Evolutionary conservation across 2,888 invertebrate genomes (phyloP).

Genomic region (Vanessa cardui): DNA sequence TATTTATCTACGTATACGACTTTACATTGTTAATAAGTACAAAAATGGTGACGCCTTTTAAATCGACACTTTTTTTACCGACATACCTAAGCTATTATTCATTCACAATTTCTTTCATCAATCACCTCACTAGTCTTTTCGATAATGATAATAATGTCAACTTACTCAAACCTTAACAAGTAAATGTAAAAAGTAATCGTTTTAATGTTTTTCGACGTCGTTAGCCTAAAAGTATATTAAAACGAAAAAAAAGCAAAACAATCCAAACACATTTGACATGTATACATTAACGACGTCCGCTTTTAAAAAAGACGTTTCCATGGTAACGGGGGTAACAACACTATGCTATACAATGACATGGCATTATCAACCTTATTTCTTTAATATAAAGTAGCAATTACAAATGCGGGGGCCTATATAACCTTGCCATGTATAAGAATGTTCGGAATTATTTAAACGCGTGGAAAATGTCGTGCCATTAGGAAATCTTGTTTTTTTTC

Average conservation of each 20-base stretch:
- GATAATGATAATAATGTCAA: too few species aligned
- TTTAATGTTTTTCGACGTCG: conserved; percentile 11
- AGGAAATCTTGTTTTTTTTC: conserved; percentile 28
- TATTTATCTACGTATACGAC: too few species aligned
- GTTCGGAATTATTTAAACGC: conserved; percentile 35
- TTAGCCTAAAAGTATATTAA: conserved; percentile 9
- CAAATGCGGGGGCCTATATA: conserved; percentile 1
- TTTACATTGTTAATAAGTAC: too few species aligned
- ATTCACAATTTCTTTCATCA: too few species aligned
- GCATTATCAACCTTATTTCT: neutral
- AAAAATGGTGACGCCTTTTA: too few species aligned
- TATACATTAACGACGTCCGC: conserved; percentile 28
- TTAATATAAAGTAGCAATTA: neutral
- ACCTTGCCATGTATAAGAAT: conserved; percentile 19
- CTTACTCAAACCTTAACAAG: neutral
- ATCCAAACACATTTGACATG: conserved; percentile 31
- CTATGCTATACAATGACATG: conserved; percentile 27
- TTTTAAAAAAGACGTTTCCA: conserved; percentile 47
- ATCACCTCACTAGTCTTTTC: too few species aligned
- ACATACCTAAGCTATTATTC: too few species aligned
- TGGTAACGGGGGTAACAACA: conserved; percentile 57
- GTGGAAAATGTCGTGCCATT: conserved; percentile 32
- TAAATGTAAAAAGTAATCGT: neutral
- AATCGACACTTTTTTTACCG: too few species aligned
- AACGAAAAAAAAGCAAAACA: conserved; percentile 18